Conservation (phyloP, 2,113 vertebrate genomes). For the Stigmatopora argus region DNA sequence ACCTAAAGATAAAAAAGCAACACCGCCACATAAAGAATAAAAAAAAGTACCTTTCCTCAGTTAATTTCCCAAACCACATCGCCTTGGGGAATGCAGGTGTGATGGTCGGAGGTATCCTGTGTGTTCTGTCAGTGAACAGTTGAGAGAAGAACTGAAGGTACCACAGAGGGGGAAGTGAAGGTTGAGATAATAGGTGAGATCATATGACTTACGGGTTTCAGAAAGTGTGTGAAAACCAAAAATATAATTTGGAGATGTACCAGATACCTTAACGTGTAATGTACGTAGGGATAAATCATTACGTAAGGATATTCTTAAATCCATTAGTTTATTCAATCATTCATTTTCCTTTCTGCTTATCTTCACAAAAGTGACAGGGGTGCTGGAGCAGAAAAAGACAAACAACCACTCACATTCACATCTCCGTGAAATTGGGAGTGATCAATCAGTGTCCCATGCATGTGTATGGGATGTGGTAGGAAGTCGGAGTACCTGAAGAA, state of each 20-base stretch:
- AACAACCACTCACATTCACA: no score
- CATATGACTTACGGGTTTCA: constrained; percentile 49
- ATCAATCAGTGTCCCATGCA: no score
- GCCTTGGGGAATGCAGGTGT: constrained; percentile 68
- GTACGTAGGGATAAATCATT: no score
- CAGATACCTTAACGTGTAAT: no score
- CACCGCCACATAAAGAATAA: constrained; percentile 11
- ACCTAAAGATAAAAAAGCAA: constrained; percentile 16
- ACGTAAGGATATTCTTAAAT: no score
- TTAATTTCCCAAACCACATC: constrained; percentile 52
- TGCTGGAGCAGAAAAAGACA: no score
- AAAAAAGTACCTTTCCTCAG: constrained; percentile 38
- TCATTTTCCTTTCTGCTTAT: no score
- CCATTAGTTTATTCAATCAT: no score
- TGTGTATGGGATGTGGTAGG: no score
- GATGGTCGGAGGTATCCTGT: constrained; percentile 56
- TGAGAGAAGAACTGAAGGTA: constrained; percentile 36
- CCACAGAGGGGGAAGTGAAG: constrained; percentile 8
- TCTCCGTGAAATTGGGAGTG: no score
- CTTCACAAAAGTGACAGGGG: no score
- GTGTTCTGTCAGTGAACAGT: constrained; percentile 47
- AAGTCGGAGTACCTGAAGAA: no score
- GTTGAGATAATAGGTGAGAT: constrained; percentile 48
- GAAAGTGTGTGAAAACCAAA: constrained; percentile 25
- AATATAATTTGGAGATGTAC: not conserved